Base-by-base conservation (phyloP, 2,797 vertebrate species). In the Dermochelys coriacea region DNA sequence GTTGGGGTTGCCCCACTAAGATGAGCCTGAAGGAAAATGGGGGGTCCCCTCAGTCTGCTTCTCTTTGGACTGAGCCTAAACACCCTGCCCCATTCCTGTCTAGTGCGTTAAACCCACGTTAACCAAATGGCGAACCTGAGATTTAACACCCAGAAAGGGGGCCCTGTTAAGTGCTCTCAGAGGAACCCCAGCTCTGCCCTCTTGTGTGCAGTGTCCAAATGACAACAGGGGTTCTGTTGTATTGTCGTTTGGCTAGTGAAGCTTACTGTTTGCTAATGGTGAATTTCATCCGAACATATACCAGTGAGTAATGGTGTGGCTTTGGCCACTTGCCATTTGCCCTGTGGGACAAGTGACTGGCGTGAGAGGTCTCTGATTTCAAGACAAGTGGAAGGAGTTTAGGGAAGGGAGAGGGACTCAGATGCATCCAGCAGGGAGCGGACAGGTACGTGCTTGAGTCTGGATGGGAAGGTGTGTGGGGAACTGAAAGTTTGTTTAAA, bases 401-500 rank as follows among this genome's bases (percentile, higher is more conserved):
- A 47, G 12, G 74, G 45, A 47, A 6, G 25, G 25, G 25, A 45
- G 27, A 47, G 41, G 7, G 45, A 77, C 23, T 18, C 4, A 3
- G 27, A 29, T 47, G 74, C 9, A 23, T 23, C n/a, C n/a, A 41
- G n/a, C n/a, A 3, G 21, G 64, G n/a, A 41, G n/a, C 10, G 9
- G 64, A 68, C 34, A 23, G n/a, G n/a, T 37, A 71, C 19, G 10
- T 29, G 25, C 41, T 27, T 47, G 74, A 27, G 49, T 47, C 74
- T 29, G 25, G 45, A 27, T 4, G 19, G 37, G 68, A 25, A 23
- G 12, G 37, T 27, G 41, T 15, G 75, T 14, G 47, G 91, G 15
- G 14, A 29, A 4, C 0, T 3, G 29, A 80, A 77, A 3, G 1
- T 31, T 10, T 34, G 71, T 91, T 52, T n/a, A n/a, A n/a, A n/a